Evolutionary conservation across 2,888 invertebrate genomes (phyloP).

Genomic region (Callimorpha dominula): DNA sequence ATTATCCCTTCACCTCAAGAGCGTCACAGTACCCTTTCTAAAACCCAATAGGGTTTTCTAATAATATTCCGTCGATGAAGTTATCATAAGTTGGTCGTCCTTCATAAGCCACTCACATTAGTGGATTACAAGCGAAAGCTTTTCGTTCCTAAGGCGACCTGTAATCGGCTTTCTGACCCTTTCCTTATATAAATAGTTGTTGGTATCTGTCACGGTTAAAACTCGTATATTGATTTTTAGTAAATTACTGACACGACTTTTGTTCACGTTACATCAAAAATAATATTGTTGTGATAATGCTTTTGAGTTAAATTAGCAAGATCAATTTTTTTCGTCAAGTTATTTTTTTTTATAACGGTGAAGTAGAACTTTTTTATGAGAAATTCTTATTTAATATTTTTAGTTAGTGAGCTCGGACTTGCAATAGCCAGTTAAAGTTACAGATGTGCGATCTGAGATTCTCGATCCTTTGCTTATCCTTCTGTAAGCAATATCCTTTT

Average conservation of each 20-base stretch:
- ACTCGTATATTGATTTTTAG: conserved; percentile 17
- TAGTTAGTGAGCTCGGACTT: too few species aligned
- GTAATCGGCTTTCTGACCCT: conserved; percentile 82
- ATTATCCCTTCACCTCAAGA: not conserved
- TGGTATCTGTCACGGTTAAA: conserved; percentile 52
- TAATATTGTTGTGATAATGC: too few species aligned
- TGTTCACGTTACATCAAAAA: not conserved
- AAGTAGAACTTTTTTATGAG: too few species aligned
- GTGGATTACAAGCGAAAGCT: conserved; percentile 81
- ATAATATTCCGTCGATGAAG: conserved; percentile 48
- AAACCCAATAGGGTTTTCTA: conserved; percentile 16
- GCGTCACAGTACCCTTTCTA: conserved; percentile 9
- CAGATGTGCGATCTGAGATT: too few species aligned
- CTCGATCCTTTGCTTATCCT: too few species aligned
- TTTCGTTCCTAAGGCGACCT: conserved; percentile 74
- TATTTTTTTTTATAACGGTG: too few species aligned
- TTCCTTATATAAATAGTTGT: conserved; percentile 55
- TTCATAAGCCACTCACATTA: conserved; percentile 75
- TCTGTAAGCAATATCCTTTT: too few species aligned
- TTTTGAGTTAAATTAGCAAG: too few species aligned
- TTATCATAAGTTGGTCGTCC: conserved; percentile 65
- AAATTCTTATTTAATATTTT: too few species aligned
- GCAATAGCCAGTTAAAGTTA: too few species aligned
- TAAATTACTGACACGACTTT: conserved; percentile 8
- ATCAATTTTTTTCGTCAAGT: too few species aligned